These are phyloP conservation scores for Gonatopus flavifemur DNA, from an alignment of 1,140 invertebrate species.

Conservation along the genomic window DNA sequence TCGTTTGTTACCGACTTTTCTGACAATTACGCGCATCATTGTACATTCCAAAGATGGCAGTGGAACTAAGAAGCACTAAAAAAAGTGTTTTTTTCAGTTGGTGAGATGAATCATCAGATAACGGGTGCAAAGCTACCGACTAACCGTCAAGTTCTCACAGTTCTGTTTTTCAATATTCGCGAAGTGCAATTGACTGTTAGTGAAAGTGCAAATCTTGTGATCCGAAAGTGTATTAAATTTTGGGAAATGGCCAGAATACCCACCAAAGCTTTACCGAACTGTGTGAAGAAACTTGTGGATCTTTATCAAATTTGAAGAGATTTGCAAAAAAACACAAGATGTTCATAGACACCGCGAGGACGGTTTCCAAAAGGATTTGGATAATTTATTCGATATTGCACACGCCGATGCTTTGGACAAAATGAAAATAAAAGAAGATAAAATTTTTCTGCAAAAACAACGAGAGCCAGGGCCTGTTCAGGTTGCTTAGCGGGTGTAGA, in stretches of 20 bases:
- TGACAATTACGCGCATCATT: slow-evolving; percentile 1
- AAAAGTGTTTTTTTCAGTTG: background rate
- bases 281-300: slow-evolving; percentile 7
- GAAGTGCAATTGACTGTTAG: slow-evolving; percentile 12
- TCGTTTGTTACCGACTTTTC: background rate
- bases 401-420: slow-evolving; percentile 18
- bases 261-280: background rate
- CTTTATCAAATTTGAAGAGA: slow-evolving; percentile 13
- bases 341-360: slow-evolving; percentile 3
- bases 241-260: slow-evolving; percentile 22
- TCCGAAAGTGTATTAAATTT: slow-evolving; percentile 14
- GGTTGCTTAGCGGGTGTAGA: slow-evolving; percentile 4
- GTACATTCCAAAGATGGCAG: slow-evolving; percentile 33
- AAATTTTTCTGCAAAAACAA: slow-evolving; percentile 6
- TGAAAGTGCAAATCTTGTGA: slow-evolving; percentile 7
- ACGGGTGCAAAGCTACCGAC: slow-evolving; percentile 16
- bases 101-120: slow-evolving; percentile 5
- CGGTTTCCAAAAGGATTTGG: slow-evolving; percentile 9
- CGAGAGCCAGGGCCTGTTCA: background rate
- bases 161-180: slow-evolving; percentile 15
- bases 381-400: slow-evolving; percentile 28
- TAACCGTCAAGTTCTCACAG: slow-evolving; percentile 10
- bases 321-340: slow-evolving; percentile 11
- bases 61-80: background rate
- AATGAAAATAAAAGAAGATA: slow-evolving; percentile 4